Evolutionary conservation across 2,113 vertebrate genomes (phyloP).

Genomic region (Helogale parvula): DNA sequence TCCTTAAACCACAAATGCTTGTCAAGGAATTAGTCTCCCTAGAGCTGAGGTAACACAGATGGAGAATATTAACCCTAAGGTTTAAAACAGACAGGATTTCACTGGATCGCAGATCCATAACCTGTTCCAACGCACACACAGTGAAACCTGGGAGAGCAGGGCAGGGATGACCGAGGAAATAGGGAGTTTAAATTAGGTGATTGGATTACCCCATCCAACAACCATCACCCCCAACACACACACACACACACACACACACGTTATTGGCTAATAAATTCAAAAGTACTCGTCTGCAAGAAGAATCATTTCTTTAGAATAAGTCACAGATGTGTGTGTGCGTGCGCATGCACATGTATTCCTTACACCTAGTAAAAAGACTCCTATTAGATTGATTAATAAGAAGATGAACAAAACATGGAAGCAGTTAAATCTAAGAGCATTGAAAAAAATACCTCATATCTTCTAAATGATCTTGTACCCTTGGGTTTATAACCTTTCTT

Average conservation of each 20-base stretch:
- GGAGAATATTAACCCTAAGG: slow-evolving; percentile 66
- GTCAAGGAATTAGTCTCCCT: slow-evolving; percentile 69
- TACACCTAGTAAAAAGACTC: neutral
- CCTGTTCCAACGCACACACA: neutral
- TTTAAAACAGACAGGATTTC: slow-evolving; percentile 63
- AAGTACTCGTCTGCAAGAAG: slow-evolving; percentile 22
- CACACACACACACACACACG: neutral
- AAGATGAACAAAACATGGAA: neutral
- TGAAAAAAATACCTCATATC: neutral
- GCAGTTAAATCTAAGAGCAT: neutral
- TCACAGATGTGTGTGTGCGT: neutral
- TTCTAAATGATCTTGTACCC: neutral
- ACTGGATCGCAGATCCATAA: slow-evolving; percentile 56
- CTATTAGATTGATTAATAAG: neutral
- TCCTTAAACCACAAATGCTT: slow-evolving; percentile 64
- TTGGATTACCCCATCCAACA: neutral
- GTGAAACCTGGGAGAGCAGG: neutral
- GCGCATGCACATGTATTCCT: neutral
- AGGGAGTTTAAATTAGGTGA: neutral
- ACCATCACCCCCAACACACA: neutral
- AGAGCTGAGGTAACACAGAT: slow-evolving; percentile 68
- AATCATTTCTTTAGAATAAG: slow-evolving; percentile 31
- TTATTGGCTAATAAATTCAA: neutral
- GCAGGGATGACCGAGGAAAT: neutral
- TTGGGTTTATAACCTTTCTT: neutral